Base-by-base conservation (phyloP, 2,113 vertebrate genomes). In the Tetrax tetrax region DNA sequence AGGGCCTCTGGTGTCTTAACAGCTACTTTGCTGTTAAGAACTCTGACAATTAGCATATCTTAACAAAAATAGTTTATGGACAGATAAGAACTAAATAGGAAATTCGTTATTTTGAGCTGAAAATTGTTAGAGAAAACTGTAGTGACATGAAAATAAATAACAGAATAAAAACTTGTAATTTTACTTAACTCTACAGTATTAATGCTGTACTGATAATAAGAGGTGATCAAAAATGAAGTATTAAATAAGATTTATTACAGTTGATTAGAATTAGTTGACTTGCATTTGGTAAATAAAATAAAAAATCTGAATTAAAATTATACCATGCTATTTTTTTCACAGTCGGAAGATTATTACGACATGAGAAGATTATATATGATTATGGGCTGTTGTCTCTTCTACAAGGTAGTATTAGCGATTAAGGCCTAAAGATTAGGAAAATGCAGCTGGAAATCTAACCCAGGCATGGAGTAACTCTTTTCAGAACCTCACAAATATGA, bases 281-380 rank as follows among this genome's bases (percentile, higher is more conserved):
- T 96, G 15, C 10, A 50, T 71, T 70, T 59, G 28, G 6, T 95
- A 74, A 57, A 17, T 56, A 54, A 70, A 84, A 79, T 22, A 15
- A 77, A 85, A 83, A 57, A 4, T 21, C 41, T 61, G 69, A 93
- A 66, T 71, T 89, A 41, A 96, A 96, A 89, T 76, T 15, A 54
- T 7, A 43, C 19, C n/a, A 9, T 93, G 38, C 4, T 41, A 90
- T 68, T 66, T 79, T 38, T 80, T 41, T n/a, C 66, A 22, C 95
- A 99, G 99, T 99, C 99, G 24, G 99, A 99, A 97, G 99, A 99
- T 97, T 99, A 98, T 84, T 99, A 98, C 35, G 98, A 99, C 94
- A 98, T 99, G 98, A 98, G 99, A 96, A 98, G 99, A 82, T 97
- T 99, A 9, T 99, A 99, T 53, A 95, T 98, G 25, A 99, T 99